Base-by-base conservation (phyloP, 2,797 vertebrate species). In the Leptatherina wallacei region DNA sequence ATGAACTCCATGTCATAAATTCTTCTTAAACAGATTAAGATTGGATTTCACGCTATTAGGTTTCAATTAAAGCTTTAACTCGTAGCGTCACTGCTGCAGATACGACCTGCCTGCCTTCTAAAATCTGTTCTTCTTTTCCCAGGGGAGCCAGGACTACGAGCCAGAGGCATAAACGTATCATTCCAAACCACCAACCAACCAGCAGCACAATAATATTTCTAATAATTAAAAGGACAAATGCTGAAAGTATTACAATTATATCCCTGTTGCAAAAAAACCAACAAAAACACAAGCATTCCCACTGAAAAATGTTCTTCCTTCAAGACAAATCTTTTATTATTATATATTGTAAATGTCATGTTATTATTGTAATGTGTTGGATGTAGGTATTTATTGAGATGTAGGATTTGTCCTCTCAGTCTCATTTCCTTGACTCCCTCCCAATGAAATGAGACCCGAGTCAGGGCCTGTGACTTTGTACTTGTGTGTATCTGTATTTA, bases 111-210 rank as follows among this genome's bases (percentile, higher is more conserved):
- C 64, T 49, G 56, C 3, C 61, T 57, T 71, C 56, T 40, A 64
- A 57, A 58, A 20, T 44, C 0, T 47, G 14, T 49, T 77, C 61
- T 72, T 81, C 16, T 84, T 71, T 67, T 61, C 6, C 74, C 78
- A 97, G 94, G 96, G 96, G 84, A 97, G 95, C 94, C 98, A 98
- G 94, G 98, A 99, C 89, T 99, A 99, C 49, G 97, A 98, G 89
- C 98, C 97, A 81, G 98, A 99, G 91, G 98, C 98, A 14, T 99
- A 98, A 97, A 95, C 88, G 77, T 74, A 73, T 80, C 89, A 91
- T 82, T 93, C 91, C 90, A 29, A 91, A 90, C 86, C 94, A 91
- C 91, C 92, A 92, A 95, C 94, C 94, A 95, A 96, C 96, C 98
- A 99, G 96, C 97, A 95, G 95, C 95, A 96, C 95, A 96, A 95